Base-by-base conservation (phyloP, 1,140 invertebrate species). In the Camponotus floridanus region DNA sequence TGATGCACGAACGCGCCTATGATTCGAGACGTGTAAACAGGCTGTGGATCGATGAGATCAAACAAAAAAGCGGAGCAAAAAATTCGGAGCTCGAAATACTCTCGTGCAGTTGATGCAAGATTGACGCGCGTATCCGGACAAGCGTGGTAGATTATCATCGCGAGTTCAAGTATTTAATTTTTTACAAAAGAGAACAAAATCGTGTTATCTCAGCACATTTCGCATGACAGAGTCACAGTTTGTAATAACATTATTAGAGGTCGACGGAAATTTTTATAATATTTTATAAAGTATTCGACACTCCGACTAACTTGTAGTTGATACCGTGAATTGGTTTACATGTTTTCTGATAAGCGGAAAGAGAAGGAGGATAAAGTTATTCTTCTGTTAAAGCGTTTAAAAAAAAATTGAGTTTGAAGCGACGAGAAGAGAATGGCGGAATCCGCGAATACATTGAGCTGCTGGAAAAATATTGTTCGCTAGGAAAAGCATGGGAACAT, bases 11-110 rank as follows among this genome's bases (percentile, higher is more conserved):
- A 89, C 85, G 86, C 85, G 84, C n/a, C 39, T 73, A 86, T 86
- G 74, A 88, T 89, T 89, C 87, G 84, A 89, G 85, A 89, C 57
- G 84, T 76, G 78, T 76, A 89, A 89, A 89, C 71, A 80, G 57
- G 61, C 68, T 48, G 21, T 61, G 67, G 67, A 81, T 81, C 79
- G 51, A 81, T 81, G 67, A 36, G 39, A 81, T 74, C 39, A 74
- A 83, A 74, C 39, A 45, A 80, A 70, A 65, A 80, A 39, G n/a
- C 15, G 39, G 39, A 2, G n/a, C 39, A 45, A 57, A 70, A 78
- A 68, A 79, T 80, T 42, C 5, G 31, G 5, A 4, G 7, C 36
- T 42, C 36, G 64, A 39, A 48, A 31, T 80, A 80, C 39, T 51
- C 18, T 21, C 33, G 42, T n/a, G 26, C 57, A 68, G 13, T n/a